Percentiles rank a stretch among this genome's conserved stretches.
These are phyloP conservation scores for Picathartes gymnocephalus DNA, from an alignment of 2,113 vertebrate genomes.

Conservation along the genomic window DNA sequence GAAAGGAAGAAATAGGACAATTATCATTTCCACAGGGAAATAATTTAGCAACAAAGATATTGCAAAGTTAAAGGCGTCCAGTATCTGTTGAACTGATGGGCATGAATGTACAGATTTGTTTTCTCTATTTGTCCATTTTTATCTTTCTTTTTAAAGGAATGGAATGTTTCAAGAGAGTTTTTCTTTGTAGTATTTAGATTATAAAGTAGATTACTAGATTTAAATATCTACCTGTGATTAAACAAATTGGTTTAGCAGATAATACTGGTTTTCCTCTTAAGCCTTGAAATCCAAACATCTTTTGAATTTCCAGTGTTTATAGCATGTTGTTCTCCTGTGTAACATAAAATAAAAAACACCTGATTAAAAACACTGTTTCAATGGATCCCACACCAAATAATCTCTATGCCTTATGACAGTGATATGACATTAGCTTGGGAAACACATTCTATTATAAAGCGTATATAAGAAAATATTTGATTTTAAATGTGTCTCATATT, in stretches of 20 bases:
- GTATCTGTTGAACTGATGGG: not conserved
- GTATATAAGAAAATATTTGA: not conserved
- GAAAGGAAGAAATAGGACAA: not conserved
- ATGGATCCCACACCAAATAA: not conserved
- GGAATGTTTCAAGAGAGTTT: not conserved
- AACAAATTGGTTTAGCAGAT: not conserved
- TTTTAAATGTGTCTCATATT: not conserved
- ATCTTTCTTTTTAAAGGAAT: not conserved
- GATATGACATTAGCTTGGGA: not conserved
- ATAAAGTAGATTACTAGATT: not conserved
- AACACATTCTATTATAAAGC: not conserved
- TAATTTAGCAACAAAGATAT: not conserved
- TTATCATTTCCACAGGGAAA: not conserved
- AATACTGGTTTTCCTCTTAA: not conserved
- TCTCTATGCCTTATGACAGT: not conserved
- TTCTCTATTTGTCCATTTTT: not conserved
- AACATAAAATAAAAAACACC: not conserved
- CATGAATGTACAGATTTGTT: not conserved
- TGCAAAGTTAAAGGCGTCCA: not conserved
- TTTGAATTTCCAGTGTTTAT: not conserved
- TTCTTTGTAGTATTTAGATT: not conserved
- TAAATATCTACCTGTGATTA: not conserved
- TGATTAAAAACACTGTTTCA: not conserved
- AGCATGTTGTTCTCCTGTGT: not conserved
- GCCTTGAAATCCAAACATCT: not conserved